Conservation (phyloP, 2,888 invertebrate species). For the Nephrocerus scutellatus region DNA sequence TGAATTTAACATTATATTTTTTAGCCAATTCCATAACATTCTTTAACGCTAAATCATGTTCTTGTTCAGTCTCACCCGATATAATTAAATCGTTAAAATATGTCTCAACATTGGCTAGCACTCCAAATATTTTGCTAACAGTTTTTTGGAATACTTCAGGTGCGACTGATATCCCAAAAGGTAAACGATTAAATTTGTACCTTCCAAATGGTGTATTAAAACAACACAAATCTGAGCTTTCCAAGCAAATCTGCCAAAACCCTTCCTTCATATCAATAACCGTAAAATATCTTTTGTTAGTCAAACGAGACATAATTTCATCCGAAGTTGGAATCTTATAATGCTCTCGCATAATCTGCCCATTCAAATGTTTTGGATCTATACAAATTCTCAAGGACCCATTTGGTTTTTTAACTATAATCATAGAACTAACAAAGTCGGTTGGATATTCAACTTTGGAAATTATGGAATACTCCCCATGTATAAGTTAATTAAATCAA, state of each 20-base stretch:
- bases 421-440: not conserved
- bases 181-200: conserved; percentile 14
- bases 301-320: not conserved
- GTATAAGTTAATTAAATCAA: too few species aligned
- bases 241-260: conserved; percentile 14
- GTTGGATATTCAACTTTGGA: not conserved
- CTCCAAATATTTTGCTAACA: conserved; percentile 21
- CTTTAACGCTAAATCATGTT: conserved; percentile 25
- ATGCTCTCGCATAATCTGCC: conserved; percentile 3
- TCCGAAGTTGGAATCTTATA: conserved; percentile 2
- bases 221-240: conserved; percentile 8
- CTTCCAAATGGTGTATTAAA: conserved; percentile 16
- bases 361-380: not conserved
- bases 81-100: conserved; percentile 32
- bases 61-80: conserved; percentile 5
- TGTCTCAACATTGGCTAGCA: conserved; percentile 27
- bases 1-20: conserved; percentile 30
- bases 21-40: conserved; percentile 25
- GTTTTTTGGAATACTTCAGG: conserved; percentile 26
- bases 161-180: conserved; percentile 24
- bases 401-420: not conserved
- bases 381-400: conserved; percentile 1
- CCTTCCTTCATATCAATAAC: conserved; percentile 1
- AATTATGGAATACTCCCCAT: too few species aligned
- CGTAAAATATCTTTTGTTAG: not conserved